Base-by-base conservation (phyloP, 1,140 invertebrate genomes). In the Microplitis demolitor region DNA sequence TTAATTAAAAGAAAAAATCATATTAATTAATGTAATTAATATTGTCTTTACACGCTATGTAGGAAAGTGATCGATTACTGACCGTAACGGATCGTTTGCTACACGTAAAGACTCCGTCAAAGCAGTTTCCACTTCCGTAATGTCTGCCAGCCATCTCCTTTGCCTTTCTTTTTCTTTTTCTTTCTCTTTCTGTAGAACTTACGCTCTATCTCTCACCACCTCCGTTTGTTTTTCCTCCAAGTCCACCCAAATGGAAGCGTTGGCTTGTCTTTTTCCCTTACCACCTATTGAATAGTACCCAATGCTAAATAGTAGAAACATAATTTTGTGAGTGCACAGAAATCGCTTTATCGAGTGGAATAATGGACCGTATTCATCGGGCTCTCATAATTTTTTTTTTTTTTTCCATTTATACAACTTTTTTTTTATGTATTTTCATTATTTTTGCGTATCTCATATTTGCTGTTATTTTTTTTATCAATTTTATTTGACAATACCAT, bases 291-390 rank as follows among this genome's bases (percentile, higher is more conserved):
- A 34, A 68, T 16, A 62, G 39, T 50, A 62, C n/a, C 69, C 58
- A 58, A 71, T 71, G 69, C 69, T 71, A 71, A 71, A 71, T 71
- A 71, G 69, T 24, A 60, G 60, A 34, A 64, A 71, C 61, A 71
- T 64, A 71, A 71, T 71, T 71, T 50, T 63, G 61, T 64, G 58
- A 71, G 61, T 71, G 69, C 58, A 54, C 16, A 60, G 69, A 63
- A 64, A 71, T 71, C 35, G 69, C 69, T 71, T 71, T 71, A 71
- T 71, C 69, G 69, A 54, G 60, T 54, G 69, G 69, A 71, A 71
- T 71, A 71, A 71, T 71, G 69, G 69, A 51, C 60, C 51, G 61
- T 71, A 71, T 71, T 71, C 69, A 71, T 31, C 11, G 13, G 35
- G 45, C 53, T 37, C 62, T 24, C 34, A 64, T 53, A 71, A 71